Base-by-base conservation (phyloP, 2,797 vertebrate genomes). In the Rhynchonycteris naso region DNA sequence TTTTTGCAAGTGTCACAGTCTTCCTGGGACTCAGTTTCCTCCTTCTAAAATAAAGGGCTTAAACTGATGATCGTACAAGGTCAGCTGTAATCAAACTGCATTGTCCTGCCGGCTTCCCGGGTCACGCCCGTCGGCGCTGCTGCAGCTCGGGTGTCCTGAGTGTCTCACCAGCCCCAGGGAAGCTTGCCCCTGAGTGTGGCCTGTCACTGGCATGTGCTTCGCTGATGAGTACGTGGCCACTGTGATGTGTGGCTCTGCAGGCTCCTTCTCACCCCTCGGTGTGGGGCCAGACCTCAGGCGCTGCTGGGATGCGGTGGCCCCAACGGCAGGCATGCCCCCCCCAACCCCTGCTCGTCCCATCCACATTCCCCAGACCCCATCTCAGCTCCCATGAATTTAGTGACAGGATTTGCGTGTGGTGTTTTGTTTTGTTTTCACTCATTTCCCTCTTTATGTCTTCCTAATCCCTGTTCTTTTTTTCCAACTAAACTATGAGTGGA, bases 221-320 rank as follows among this genome's bases (percentile, higher is more conserved):
- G 14, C 74, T 30, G 35, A 65, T 12, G 66, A 61, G 12, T 61
- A 13, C 47, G 56, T 18, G 65, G 71, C 7, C 4, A 1, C 61
- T 3, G 0, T 61, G 14, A 21, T 9, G 15, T 19, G n/a, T n/a
- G 28, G 50, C 4, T 1, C 14, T 13, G 26, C 28, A 5, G 33
- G 12, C 33, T 84, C 30, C 16, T 84, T 26, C 16, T 68, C 43
- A 16, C 30, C 8, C 6, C 5, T n/a, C 1, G 1, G 19, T 13
- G 5, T 56, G 71, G 66, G 8, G 1, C 61, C n/a, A 1, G 52
- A 16, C 52, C 52, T 54, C 52, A 16, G 22, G 21, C 28, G 1
- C n/a, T n/a, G 33, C 21, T 78, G 47, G 56, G 74, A 43, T 5
- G 30, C 50, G 26, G 0, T 0, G 52, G 10, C 6, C 16, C 28